These are phyloP conservation scores for human (Homo sapiens) DNA, from an alignment of 2,113 vertebrate genomes.

Conservation along the genomic window GRCh38 chr6:94886501-94887000, in stretches of 20 bases:
- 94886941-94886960: not conserved
- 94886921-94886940: not conserved
- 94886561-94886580: not conserved
- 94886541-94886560: not conserved
- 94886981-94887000: not conserved
- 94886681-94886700: not conserved
- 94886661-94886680: not conserved
- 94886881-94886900: not conserved
- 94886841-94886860: not conserved
- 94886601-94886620: not conserved
- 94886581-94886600: not conserved
- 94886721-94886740: not conserved
- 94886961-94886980: not conserved
- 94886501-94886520: not conserved
- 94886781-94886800: not conserved
- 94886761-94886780: not conserved
- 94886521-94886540: not conserved
- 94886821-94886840: not conserved
- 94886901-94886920: not conserved
- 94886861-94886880: not conserved
- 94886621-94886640: not conserved
- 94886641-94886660: not conserved
- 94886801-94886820: not conserved
- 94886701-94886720: not conserved
- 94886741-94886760: not conserved